Conservation (phyloP, 2,113 vertebrate species). For the Xyrauchen texanus region DNA sequence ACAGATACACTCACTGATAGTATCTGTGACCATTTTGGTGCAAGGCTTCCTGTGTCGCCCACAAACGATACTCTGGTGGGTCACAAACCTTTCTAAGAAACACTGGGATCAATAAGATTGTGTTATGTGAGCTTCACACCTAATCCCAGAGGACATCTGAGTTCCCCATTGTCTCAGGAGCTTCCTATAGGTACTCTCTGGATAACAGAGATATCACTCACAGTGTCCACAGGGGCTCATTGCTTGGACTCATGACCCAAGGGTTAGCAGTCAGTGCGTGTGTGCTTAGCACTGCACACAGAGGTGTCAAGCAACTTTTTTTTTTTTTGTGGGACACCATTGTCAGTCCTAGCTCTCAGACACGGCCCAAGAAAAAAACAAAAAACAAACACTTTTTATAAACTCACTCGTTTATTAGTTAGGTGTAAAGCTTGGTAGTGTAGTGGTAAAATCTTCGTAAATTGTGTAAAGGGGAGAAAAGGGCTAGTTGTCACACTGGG, state of each 20-base stretch:
- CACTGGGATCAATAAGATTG: conserved; percentile 38
- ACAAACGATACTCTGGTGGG: conserved; percentile 11
- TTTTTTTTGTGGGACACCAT: too few species aligned
- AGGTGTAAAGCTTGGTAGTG: too few species aligned
- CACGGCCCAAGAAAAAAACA: too few species aligned
- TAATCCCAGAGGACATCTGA: conserved; percentile 43
- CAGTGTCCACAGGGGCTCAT: conserved; percentile 18
- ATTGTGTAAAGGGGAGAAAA: too few species aligned
- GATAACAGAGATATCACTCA: conserved; percentile 60
- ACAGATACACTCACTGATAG: neutral
- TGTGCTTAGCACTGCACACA: neutral
- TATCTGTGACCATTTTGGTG: conserved; percentile 17
- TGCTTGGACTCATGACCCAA: conserved; percentile 41
- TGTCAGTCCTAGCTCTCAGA: too few species aligned
- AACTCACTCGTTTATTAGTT: too few species aligned
- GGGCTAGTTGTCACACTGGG: too few species aligned
- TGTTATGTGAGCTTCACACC: conserved; percentile 36
- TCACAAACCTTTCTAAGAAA: conserved; percentile 29
- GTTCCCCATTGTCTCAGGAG: conserved; percentile 57
- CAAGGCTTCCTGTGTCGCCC: conserved; percentile 25
- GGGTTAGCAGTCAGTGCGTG: neutral
- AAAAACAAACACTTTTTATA: too few species aligned
- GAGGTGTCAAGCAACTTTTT: too few species aligned
- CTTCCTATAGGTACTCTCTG: conserved; percentile 45
- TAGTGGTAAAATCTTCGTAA: too few species aligned